phyloP scores from a whole-genome alignment of 1,140 invertebrate genomes.

The Lanistes nyassanus region DNA sequence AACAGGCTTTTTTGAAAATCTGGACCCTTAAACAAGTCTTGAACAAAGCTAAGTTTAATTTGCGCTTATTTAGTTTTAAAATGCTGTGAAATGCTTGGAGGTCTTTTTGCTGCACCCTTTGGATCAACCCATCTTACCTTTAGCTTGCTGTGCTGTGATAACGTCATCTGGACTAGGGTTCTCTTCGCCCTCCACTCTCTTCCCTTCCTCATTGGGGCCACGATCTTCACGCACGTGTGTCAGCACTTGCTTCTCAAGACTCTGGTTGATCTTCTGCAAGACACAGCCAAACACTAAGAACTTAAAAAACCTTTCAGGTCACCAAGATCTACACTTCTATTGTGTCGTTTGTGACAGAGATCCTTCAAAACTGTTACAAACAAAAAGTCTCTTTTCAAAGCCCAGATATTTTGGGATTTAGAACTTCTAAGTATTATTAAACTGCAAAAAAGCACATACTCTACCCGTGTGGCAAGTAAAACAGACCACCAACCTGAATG shows the following conservation, averaged over 20 bases:
- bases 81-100: no score
- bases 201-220: background rate
- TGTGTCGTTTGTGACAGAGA: no score
- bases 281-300: background rate
- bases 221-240: constrained; percentile 9
- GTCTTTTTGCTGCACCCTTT: no score
- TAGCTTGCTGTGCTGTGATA: constrained; percentile 25
- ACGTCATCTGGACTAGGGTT: background rate
- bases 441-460: background rate
- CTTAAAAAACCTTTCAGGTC: no score
- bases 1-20: no score
- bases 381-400: no score
- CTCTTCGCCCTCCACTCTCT: background rate
- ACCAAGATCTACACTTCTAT: no score
- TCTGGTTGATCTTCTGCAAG: constrained; percentile 42
- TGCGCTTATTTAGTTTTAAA: no score
- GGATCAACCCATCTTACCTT: constrained; percentile 27
- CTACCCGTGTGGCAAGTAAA: no score
- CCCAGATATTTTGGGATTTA: background rate
- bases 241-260: constrained; percentile 33
- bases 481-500: constrained; percentile 14
- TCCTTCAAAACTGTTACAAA: no score
- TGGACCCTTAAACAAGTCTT: no score
- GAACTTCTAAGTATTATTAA: background rate
- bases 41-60: no score